phyloP scores from a whole-genome alignment of 2,888 invertebrate species.

The Melipona bicolor region DNA sequence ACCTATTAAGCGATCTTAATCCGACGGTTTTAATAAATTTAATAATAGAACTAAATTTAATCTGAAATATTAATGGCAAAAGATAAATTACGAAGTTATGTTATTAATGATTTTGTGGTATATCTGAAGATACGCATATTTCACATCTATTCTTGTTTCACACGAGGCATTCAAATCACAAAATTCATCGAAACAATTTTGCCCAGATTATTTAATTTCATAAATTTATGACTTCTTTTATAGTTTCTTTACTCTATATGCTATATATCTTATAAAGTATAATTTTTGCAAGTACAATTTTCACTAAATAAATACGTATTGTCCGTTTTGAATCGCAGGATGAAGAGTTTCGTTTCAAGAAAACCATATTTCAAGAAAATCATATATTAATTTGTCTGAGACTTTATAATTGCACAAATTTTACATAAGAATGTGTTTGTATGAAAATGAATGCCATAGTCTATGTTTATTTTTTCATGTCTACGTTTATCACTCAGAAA shows the following conservation, averaged over 20 bases:
- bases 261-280: no score
- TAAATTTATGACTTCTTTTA: not conserved
- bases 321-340: not conserved
- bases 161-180: slow-evolving; percentile 58
- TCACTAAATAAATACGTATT: not conserved
- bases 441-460: not conserved
- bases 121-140: not conserved
- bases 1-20: not conserved
- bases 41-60: not conserved
- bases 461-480: not conserved
- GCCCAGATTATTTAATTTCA: not conserved
- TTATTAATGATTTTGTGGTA: not conserved
- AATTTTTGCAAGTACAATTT: no score
- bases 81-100: not conserved
- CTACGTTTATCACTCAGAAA: not conserved
- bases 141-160: slow-evolving; percentile 2
- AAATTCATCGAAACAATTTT: slow-evolving; percentile 25
- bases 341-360: not conserved
- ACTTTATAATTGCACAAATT: not conserved
- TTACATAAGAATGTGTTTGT: not conserved
- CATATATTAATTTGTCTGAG: not conserved
- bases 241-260: not conserved
- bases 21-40: slow-evolving; percentile 14
- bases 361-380: no score
- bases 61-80: not conserved